Percentiles rank a stretch among this genome's conserved stretches.
Conservation (phyloP, 92 coral and sea anemone genomes). For the Bergia sp. region DNA sequence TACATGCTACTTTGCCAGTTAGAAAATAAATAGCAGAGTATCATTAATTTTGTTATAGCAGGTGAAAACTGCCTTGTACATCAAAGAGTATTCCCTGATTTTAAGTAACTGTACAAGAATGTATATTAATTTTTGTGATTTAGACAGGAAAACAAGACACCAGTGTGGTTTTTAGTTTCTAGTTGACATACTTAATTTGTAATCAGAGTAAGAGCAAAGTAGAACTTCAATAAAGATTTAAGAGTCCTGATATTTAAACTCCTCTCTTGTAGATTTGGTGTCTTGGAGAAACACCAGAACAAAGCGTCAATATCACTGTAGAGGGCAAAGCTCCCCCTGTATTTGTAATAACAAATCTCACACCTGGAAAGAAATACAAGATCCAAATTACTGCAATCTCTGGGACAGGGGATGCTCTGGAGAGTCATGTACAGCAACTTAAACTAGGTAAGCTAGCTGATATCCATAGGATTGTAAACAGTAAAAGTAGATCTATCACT, state of each 20-base stretch:
- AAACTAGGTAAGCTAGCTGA: conserved; percentile 1
- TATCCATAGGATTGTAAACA: too few relatives aligned
- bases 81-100: neutral
- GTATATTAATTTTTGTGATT: neutral
- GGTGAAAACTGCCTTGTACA: neutral
- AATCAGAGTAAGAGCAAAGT: too few relatives aligned
- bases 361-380: conserved; percentile 53
- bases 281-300: conserved; percentile 12
- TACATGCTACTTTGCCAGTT: too few relatives aligned
- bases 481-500: too few relatives aligned
- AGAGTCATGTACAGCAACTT: conserved; percentile 29
- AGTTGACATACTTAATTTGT: neutral
- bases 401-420: conserved; percentile 9
- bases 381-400: conserved; percentile 42
- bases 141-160: neutral
- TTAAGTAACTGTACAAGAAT: too few relatives aligned
- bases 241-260: neutral
- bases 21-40: too few relatives aligned
- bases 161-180: neutral
- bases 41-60: too few relatives aligned
- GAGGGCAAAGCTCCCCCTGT: conserved; percentile 28
- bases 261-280: conserved; percentile 31
- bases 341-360: conserved; percentile 35
- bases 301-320: conserved; percentile 25
- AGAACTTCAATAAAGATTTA: too few relatives aligned